Base-by-base conservation (phyloP, 2,113 vertebrate genomes). In the Pseudorhombus dupliciocellatus region DNA sequence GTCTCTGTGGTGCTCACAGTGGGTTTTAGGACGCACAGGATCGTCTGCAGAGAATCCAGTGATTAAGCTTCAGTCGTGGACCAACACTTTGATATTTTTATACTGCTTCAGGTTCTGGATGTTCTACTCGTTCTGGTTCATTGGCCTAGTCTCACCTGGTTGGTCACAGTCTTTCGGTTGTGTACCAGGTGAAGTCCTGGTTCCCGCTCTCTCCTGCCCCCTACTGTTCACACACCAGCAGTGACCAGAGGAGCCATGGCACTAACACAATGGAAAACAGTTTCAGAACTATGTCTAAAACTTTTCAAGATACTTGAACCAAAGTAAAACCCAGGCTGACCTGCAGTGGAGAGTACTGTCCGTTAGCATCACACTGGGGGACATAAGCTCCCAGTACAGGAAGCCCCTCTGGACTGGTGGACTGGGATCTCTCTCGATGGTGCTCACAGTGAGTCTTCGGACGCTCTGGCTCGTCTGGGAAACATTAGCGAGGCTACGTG, bases 201-300 rank as follows among this genome's bases (percentile, higher is more conserved):
- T 96, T 24, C 95, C 95, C 0, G 89, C 66, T 46, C 94, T 88
- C 85, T 96, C 95, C 44, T 92, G 89, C 20, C 96, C 95, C 0
- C 74, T 60, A 0, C 7, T 51, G 1, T 95, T 91, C 80, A 98
- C 95, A 0, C 96, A 97, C 95, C 95, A 97, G 77, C 95, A 96
- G 60, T 95, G 61, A 44, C 95, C 95, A 0, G 91, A 92, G 75
- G 92, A 91, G 12, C 88, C 1, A 0, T 95, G 94, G 57, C 95
- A 96, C 90, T 96, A 92, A 48, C 26, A 31, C 24, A 34, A 57
- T 57, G 20, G 34, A n/a, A 48, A n/a, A 48, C n/a, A 1, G 5
- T 48, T 20, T 48, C 8, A 48, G 20, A 18, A 20, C 4, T 20
- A 46, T 37, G 34, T 44, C 40, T 42, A 16, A 3, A 42, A 42